Conservation (phyloP, 2,797 vertebrate species). For the Diglossa cyanea region DNA sequence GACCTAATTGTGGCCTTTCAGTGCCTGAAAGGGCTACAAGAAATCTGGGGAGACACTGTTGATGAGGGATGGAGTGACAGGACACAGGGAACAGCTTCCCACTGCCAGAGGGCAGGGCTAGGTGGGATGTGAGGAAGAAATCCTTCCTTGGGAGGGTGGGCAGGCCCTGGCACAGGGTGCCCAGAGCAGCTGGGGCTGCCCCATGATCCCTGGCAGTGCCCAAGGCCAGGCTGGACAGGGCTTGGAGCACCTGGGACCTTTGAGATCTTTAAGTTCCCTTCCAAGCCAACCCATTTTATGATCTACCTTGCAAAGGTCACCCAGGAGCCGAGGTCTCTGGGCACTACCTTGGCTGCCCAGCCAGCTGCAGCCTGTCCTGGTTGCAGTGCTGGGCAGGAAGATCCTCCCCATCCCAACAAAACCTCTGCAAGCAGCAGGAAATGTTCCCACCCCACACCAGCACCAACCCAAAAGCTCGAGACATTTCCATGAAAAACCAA, state of each 20-base stretch:
- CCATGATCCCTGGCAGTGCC: neutral
- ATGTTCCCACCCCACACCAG: neutral
- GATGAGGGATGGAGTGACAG: neutral
- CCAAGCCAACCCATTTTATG: neutral
- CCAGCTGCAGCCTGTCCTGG: neutral
- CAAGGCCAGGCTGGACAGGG: rapidly evolving
- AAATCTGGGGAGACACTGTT: neutral
- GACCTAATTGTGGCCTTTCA: neutral
- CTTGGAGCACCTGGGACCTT: neutral
- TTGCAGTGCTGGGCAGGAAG: neutral
- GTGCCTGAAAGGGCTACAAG: neutral
- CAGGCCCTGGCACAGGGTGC: neutral
- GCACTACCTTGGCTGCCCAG: neutral
- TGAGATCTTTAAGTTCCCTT: neutral
- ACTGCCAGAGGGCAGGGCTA: no score
- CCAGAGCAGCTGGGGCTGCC: no score
- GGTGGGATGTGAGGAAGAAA: neutral
- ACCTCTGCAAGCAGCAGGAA: neutral
- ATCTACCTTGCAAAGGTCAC: neutral
- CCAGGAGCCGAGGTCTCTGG: neutral
- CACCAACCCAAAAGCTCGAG: neutral
- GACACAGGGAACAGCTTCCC: neutral
- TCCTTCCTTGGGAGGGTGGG: rapidly evolving
- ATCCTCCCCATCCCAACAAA: neutral
- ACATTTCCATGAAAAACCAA: slow-evolving; percentile 1